Conservation (phyloP, 1,140 invertebrate species). For the Cydia splendana region DNA sequence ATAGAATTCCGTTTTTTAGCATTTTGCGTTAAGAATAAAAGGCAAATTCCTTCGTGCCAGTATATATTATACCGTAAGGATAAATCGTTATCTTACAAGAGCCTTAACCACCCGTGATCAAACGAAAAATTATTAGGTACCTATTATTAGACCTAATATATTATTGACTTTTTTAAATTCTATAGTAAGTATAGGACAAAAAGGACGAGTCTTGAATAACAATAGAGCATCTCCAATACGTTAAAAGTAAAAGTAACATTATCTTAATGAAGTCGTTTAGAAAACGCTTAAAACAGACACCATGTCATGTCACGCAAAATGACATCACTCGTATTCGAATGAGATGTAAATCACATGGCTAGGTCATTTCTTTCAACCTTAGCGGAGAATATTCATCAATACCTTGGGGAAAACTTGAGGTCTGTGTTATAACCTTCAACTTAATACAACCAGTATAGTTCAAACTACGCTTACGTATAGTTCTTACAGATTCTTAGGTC, state of each 20-base stretch:
- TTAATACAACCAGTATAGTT: background rate
- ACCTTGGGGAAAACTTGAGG: constrained; percentile 18
- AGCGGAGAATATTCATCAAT: background rate
- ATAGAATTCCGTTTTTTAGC: no score
- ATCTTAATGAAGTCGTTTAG: background rate
- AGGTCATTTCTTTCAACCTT: constrained; percentile 21
- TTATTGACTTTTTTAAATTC: no score
- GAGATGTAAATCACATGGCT: constrained; percentile 11
- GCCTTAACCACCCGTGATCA: no score
- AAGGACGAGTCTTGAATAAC: no score
- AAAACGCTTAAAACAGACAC: background rate
- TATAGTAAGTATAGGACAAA: no score
- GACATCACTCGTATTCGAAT: background rate
- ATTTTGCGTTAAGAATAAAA: no score
- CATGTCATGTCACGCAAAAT: background rate
- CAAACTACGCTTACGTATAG: background rate
- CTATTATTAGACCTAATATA: no score
- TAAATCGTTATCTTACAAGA: no score
- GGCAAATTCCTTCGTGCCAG: no score
- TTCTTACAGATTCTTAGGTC: background rate
- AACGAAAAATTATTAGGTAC: no score
- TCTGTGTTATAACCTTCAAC: background rate
- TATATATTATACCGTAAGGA: no score
- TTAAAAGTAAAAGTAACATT: background rate
- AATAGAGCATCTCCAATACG: no score